phyloP scores from a whole-genome alignment of 2,888 invertebrate genomes.

The Drosophila pseudotakahashii region DNA sequence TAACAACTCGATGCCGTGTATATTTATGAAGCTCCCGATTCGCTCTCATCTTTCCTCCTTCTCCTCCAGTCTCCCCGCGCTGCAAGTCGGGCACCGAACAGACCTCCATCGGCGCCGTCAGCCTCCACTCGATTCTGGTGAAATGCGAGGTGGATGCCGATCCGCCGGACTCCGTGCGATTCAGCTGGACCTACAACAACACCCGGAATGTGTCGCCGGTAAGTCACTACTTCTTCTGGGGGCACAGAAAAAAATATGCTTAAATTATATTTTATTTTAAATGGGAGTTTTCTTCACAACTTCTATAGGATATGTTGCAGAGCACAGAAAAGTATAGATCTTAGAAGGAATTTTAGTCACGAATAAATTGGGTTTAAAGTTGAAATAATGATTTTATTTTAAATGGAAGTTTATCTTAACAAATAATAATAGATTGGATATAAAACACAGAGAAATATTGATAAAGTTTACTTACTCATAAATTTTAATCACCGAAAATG shows the following conservation, averaged over 20 bases:
- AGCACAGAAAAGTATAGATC: too few species aligned
- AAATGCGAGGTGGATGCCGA: constrained; percentile 93
- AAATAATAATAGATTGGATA: too few species aligned
- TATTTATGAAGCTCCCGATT: constrained; percentile 30
- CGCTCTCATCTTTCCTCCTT: constrained; percentile 16
- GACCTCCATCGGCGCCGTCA: constrained; percentile 89
- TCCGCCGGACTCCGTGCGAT: constrained; percentile 89
- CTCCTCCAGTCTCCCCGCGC: constrained; percentile 89
- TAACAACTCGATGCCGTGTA: constrained; percentile 31
- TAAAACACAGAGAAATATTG: too few species aligned
- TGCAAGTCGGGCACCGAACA: constrained; percentile 90
- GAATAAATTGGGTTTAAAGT: too few species aligned
- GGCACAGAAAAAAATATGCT: neutral
- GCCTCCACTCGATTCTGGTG: constrained; percentile 89
- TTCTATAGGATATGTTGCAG: too few species aligned
- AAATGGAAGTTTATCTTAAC: too few species aligned
- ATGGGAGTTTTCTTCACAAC: too few species aligned
- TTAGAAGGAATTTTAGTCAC: too few species aligned
- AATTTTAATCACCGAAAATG: too few species aligned
- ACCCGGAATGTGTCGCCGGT: constrained; percentile 91
- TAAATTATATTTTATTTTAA: too few species aligned
- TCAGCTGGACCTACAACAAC: constrained; percentile 94
- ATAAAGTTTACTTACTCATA: too few species aligned
- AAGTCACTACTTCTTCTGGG: constrained; percentile 63
- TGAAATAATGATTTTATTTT: too few species aligned